These are phyloP conservation scores for Drosophila sordidula DNA, from an alignment of 2,888 invertebrate species.

Conservation along the genomic window DNA sequence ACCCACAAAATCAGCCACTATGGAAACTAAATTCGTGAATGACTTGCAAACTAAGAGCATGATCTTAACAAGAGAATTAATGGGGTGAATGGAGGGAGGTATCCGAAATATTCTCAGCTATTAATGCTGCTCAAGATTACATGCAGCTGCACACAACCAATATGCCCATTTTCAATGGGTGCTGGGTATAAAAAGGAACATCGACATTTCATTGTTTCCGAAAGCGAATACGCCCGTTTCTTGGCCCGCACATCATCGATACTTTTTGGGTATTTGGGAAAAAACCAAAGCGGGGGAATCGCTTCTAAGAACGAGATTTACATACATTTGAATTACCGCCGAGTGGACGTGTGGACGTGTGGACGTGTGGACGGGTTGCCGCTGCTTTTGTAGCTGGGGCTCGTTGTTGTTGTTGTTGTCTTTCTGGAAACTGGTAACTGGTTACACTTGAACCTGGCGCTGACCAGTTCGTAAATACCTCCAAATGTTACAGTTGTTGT, in stretches of 20 bases:
- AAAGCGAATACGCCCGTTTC: conserved; percentile 7
- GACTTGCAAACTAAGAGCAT: too few relatives aligned
- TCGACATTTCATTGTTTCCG: background rate
- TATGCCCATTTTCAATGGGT: too few relatives aligned
- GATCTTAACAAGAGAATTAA: too few relatives aligned
- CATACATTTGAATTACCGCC: conserved; percentile 66
- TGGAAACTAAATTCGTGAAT: too few relatives aligned
- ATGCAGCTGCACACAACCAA: too few relatives aligned
- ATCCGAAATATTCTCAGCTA: too few relatives aligned
- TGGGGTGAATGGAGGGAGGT: too few relatives aligned
- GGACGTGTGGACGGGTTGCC: conserved; percentile 53
- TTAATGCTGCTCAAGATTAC: too few relatives aligned
- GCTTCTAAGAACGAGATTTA: conserved; percentile 65
- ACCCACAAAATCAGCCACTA: too few relatives aligned
- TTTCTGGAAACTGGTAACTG: conserved; percentile 66
- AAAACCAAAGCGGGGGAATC: conserved; percentile 2
- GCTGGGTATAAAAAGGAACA: background rate
- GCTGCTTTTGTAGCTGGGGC: conserved; percentile 21
- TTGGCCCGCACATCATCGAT: conserved; percentile 16
- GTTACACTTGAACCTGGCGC: conserved; percentile 77
- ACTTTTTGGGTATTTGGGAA: conserved; percentile 9
- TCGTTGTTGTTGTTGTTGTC: conserved; percentile 3
- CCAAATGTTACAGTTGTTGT: conserved; percentile 25
- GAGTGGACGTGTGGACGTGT: conserved; percentile 58
- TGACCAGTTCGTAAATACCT: conserved; percentile 48